phyloP scores from a whole-genome alignment of 2,113 vertebrate genomes.

The Rhadina sibilatrix region DNA sequence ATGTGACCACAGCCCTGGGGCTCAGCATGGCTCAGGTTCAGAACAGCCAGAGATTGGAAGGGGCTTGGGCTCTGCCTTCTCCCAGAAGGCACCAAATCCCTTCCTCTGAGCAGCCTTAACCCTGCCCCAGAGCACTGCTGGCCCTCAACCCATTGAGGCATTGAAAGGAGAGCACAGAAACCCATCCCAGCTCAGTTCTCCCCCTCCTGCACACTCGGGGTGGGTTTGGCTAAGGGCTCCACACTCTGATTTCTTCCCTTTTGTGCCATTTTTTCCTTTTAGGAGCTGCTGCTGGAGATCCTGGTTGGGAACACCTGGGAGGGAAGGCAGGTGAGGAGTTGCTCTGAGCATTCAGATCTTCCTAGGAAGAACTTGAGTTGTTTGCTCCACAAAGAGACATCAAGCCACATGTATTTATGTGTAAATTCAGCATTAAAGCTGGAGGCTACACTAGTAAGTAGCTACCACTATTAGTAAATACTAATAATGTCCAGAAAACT shows the following conservation, averaged over 20 bases:
- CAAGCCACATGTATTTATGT: not conserved
- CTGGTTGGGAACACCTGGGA: not conserved
- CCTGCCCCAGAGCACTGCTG: not conserved
- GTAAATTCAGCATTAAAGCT: not conserved
- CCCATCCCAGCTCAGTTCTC: not conserved
- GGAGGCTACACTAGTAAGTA: not conserved
- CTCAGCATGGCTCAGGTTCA: not conserved
- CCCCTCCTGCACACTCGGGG: not conserved
- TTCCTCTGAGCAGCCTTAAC: not conserved
- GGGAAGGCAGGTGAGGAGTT: not conserved
- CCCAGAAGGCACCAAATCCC: not conserved
- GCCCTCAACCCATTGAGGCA: not conserved
- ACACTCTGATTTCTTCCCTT: not conserved
- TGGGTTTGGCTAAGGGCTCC: not conserved
- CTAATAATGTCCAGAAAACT: not conserved
- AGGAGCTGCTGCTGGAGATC: not conserved
- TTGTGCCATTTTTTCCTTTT: not conserved
- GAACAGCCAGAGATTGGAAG: fast-evolving
- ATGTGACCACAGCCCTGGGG: not conserved
- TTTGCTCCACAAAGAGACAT: not conserved
- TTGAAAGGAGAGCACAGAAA: not conserved
- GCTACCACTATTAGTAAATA: not conserved
- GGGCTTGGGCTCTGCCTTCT: not conserved
- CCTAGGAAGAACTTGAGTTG: not conserved
- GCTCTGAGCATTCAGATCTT: not conserved